Evolutionary conservation across 1,140 invertebrate species (phyloP), one percentile per base, ranked within the genome.

Genomic region (Asbolus verrucosus): DNA sequence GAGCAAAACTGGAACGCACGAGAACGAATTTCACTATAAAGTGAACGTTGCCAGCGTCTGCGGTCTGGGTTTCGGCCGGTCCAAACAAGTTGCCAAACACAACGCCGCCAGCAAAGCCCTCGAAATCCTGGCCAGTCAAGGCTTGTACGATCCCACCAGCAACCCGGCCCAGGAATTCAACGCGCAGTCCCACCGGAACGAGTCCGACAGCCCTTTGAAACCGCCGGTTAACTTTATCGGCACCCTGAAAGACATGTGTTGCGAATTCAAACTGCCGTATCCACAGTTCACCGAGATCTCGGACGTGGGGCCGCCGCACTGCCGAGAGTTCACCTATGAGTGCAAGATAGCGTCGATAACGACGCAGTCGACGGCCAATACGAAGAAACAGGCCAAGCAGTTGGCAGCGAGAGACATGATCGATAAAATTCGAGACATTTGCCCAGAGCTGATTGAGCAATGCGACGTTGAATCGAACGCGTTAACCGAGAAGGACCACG

Each of bases 281-380:
- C 91, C 91, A 3, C 79, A 81, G 8, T 94, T 92, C 78, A 80
- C 86, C 18, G 84, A 86, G 38, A 79, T 84, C n/a, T 84, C 82
- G 2, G 89, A 91, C 74, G 84, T 89, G 72, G 91, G 91, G n/a
- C 88, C 89, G 16, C 87, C 91, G 5, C 90, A 91, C 80, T 86
- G 86, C 14, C 86, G 88, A 79, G 81, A 87, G 31, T 91, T 92
- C 76, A 88, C 88, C 8, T 87, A 90, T 74, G 82, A 87, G 36
- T 92, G 91, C 77, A 80, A 84, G 31, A 84, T 90, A n/a, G 82
- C 84, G 9, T 86, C 85, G 62, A 85, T 88, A 76, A 83, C 81
- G 73, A 86, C 86, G 77, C 80, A 81, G 70, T 84, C 84, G 8
- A 77, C 76, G 2, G 82, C 83, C 2, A 83, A 79, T 46, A 87